phyloP scores from a whole-genome alignment of 2,113 vertebrate species.

The Motacilla tschutschensis region DNA sequence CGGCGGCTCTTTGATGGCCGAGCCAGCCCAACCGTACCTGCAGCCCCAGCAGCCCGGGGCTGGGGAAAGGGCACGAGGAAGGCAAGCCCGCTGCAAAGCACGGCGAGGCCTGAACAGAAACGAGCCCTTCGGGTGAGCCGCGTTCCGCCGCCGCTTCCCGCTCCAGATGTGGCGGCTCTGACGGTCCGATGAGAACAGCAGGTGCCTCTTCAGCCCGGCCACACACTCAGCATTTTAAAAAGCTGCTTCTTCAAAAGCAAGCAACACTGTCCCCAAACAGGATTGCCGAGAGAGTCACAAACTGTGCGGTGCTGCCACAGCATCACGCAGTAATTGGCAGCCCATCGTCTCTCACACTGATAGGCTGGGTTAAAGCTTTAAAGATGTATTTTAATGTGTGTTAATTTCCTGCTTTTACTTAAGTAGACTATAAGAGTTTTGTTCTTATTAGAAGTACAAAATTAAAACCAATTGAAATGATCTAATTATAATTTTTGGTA shows the following conservation, averaged over 20 bases:
- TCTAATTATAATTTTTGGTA: neutral
- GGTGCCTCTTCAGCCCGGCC: neutral
- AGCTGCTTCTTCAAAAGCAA: constrained; percentile 7
- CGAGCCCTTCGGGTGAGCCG: neutral
- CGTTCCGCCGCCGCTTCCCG: accelerated
- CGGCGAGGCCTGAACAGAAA: neutral
- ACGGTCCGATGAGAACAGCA: neutral
- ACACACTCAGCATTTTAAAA: neutral
- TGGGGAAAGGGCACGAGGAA: neutral
- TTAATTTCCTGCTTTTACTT: constrained; percentile 24
- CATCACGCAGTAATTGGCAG: neutral
- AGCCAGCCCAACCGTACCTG: neutral
- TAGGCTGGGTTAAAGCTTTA: neutral
- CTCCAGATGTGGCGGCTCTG: neutral
- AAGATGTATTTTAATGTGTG: neutral
- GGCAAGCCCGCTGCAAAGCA: neutral
- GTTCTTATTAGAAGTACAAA: constrained; percentile 16
- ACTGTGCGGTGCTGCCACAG: neutral
- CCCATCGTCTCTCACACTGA: neutral
- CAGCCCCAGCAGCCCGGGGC: neutral
- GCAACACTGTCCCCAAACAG: neutral
- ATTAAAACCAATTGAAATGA: constrained; percentile 23
- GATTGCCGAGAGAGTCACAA: neutral
- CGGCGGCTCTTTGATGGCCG: neutral
- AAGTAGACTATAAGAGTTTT: neutral